A percentile compares a stretch with the other conserved stretches of the same genome.
Conservation (phyloP, 2,888 invertebrate species). For the Hirtodrosophila alboralis region DNA sequence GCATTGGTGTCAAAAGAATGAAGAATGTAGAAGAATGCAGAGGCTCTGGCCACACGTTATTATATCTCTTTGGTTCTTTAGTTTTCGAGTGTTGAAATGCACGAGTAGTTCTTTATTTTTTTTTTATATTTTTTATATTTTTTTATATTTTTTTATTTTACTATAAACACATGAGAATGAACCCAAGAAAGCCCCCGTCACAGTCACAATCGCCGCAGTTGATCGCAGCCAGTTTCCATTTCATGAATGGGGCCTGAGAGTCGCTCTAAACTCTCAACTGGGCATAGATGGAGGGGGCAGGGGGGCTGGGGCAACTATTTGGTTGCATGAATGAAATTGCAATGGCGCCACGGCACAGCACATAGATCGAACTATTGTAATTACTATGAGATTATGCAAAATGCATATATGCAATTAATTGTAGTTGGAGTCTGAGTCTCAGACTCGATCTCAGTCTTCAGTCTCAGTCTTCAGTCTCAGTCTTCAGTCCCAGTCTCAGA, state of each 20-base stretch:
- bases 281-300: slow-evolving; percentile 1
- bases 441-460: slow-evolving; percentile 5
- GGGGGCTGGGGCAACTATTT: slow-evolving; percentile 8
- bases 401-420: slow-evolving; percentile 64
- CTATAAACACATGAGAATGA: slow-evolving; percentile 38
- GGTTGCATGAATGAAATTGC: slow-evolving; percentile 61
- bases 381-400: slow-evolving; percentile 76
- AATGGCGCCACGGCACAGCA: slow-evolving; percentile 48
- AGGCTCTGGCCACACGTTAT: slow-evolving; percentile 21
- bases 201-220: slow-evolving; percentile 18
- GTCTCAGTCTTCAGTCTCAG: not conserved
- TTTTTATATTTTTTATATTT: too few relatives aligned
- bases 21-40: slow-evolving; percentile 60
- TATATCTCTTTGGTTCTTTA: slow-evolving; percentile 32
- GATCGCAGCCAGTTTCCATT: slow-evolving; percentile 33
- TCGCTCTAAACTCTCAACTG: slow-evolving; percentile 3
- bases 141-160: too few relatives aligned
- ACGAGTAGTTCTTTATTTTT: slow-evolving; percentile 29
- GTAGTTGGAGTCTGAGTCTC: slow-evolving; percentile 15
- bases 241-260: slow-evolving; percentile 52
- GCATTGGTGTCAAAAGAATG: slow-evolving; percentile 73
- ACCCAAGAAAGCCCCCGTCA: slow-evolving; percentile 22
- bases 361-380: slow-evolving; percentile 73
- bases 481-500: not conserved
- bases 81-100: slow-evolving; percentile 46